phyloP scores from a whole-genome alignment of 2,888 invertebrate genomes.

The Monochamus alternatus region DNA sequence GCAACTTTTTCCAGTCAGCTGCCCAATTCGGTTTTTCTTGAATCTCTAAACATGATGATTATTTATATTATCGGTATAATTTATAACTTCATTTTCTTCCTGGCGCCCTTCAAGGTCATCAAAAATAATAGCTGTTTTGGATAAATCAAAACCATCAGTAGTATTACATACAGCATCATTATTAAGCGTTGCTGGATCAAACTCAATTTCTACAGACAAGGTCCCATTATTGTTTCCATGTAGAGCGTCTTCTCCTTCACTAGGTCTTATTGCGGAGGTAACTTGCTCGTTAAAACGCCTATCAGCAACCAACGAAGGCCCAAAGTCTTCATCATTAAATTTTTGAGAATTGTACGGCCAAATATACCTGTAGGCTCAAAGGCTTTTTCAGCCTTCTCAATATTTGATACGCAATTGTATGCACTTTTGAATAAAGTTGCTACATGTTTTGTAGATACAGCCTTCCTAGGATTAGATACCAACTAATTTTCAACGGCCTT shows the following conservation, averaged over 20 bases:
- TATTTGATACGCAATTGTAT: conserved; percentile 8
- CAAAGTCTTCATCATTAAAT: conserved; percentile 7
- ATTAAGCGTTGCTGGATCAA: no score
- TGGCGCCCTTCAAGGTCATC: background rate
- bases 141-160: no score
- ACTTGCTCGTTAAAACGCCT: no score
- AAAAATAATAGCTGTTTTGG: background rate
- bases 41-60: background rate
- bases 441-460: conserved; percentile 18
- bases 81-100: background rate
- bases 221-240: no score
- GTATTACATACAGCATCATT: no score
- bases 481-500: conserved; percentile 15
- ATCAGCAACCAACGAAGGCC: no score
- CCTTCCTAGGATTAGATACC: conserved; percentile 11
- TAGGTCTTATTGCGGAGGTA: no score
- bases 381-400: conserved; percentile 22
- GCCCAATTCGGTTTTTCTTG: background rate
- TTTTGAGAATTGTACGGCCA: conserved; percentile 16
- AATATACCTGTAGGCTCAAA: conserved; percentile 26
- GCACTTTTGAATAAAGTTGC: conserved; percentile 22
- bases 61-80: background rate
- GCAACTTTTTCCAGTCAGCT: background rate
- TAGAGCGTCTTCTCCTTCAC: no score
- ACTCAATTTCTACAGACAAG: no score